Evolutionary conservation across 2,888 invertebrate genomes (phyloP).

Genomic region (Pediacus dermestoides): DNA sequence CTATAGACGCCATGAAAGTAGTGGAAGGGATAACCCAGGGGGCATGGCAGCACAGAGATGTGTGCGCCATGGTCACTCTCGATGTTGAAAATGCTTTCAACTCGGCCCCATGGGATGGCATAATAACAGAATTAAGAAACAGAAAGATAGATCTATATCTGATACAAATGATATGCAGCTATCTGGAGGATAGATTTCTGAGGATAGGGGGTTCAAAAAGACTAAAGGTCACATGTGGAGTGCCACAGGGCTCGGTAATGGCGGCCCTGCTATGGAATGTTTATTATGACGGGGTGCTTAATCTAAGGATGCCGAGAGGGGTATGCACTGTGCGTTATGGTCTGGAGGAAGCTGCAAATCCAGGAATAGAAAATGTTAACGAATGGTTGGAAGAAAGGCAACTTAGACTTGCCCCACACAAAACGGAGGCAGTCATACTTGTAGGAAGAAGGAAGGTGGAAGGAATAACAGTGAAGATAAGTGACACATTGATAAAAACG

Average conservation of each 20-base stretch:
- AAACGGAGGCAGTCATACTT: too few species aligned
- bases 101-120: constrained; percentile 12
- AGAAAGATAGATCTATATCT: constrained; percentile 8
- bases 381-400: too few species aligned
- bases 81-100: constrained; percentile 24
- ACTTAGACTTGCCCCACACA: too few species aligned
- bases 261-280: constrained; percentile 21
- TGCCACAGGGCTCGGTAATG: constrained; percentile 12
- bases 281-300: constrained; percentile 13
- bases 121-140: constrained; percentile 11
- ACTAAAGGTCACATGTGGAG: constrained; percentile 7
- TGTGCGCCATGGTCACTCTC: constrained; percentile 13
- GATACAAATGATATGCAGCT: constrained; percentile 8
- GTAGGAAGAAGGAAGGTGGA: too few species aligned
- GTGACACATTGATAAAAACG: too few species aligned
- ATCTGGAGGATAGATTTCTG: constrained; percentile 10
- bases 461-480: too few species aligned
- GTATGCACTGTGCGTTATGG: too few species aligned
- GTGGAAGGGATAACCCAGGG: neutral
- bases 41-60: constrained; percentile 7
- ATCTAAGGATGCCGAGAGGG: too few species aligned
- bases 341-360: too few species aligned
- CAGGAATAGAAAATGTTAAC: too few species aligned
- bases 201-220: neutral
- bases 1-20: constrained; percentile 11